Conservation (phyloP, 2,113 vertebrate genomes). For the Stigmatopora nigra region DNA sequence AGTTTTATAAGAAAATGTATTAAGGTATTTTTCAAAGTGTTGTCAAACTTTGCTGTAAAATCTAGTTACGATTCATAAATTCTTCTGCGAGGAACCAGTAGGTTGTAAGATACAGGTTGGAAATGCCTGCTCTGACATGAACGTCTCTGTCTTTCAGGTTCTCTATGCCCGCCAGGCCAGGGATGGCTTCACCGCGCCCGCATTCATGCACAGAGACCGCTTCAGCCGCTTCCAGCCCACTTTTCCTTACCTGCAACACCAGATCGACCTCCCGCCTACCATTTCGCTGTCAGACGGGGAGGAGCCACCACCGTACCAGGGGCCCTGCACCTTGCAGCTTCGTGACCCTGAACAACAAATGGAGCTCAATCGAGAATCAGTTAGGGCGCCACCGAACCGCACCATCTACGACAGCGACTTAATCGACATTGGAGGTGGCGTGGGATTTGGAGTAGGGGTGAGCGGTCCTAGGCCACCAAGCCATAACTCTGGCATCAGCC, state of each 20-base stretch:
- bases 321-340: conserved; percentile 89
- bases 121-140: too few relatives aligned
- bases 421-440: conserved; percentile 82
- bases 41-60: too few relatives aligned
- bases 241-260: conserved; percentile 91
- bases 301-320: conserved; percentile 92
- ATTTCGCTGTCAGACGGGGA: conserved; percentile 95
- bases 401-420: conserved; percentile 97
- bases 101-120: background rate
- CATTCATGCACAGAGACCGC: conserved; percentile 88
- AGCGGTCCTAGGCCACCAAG: conserved; percentile 87
- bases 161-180: conserved; percentile 82
- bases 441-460: conserved; percentile 28
- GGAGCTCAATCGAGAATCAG: conserved; percentile 94
- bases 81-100: too few relatives aligned
- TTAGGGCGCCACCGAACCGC: conserved; percentile 91
- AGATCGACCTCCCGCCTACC: conserved; percentile 95
- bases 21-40: too few relatives aligned
- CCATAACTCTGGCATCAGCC: conserved; percentile 94
- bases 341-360: conserved; percentile 95
- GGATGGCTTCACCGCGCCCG: conserved; percentile 82
- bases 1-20: too few relatives aligned
- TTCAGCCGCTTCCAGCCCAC: conserved; percentile 97
- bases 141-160: conserved; percentile 63
- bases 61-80: too few relatives aligned